A percentile compares a stretch with the other conserved stretches of the same genome.
phyloP scores from a whole-genome alignment of 2,113 vertebrate species.

The Colaptes auratus region DNA sequence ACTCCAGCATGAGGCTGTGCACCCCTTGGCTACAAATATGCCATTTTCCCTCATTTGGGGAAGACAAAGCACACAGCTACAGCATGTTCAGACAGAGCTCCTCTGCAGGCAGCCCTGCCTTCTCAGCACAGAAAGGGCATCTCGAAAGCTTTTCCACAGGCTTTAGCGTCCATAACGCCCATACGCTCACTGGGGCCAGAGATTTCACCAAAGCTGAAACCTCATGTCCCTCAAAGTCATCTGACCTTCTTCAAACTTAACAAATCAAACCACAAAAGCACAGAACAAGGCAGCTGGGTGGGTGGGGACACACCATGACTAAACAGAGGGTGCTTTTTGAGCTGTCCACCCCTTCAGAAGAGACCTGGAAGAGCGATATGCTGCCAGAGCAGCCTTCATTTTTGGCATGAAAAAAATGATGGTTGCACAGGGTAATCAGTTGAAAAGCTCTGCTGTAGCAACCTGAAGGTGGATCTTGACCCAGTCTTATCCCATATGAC shows the following conservation, averaged over 20 bases:
- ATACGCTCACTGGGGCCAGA: neutral
- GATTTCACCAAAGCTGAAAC: neutral
- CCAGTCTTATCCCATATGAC: neutral
- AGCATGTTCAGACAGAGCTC: neutral
- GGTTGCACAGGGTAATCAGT: neutral
- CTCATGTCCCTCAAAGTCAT: neutral
- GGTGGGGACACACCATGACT: neutral
- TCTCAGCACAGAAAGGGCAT: neutral
- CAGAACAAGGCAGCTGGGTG: slow-evolving; percentile 6
- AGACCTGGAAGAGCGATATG: neutral
- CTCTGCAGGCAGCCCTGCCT: neutral
- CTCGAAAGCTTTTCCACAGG: slow-evolving; percentile 16
- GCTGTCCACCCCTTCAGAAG: neutral
- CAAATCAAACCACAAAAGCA: slow-evolving; percentile 16
- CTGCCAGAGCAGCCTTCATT: neutral
- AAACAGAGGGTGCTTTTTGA: neutral
- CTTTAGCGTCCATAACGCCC: neutral
- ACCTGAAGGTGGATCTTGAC: neutral
- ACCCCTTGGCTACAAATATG: neutral
- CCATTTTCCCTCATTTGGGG: neutral
- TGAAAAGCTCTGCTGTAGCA: neutral
- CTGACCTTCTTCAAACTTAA: neutral
- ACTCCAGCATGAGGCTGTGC: neutral
- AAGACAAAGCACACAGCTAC: slow-evolving; percentile 26
- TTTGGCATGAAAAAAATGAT: neutral